Evolutionary conservation across 2,113 vertebrate species (phyloP).

Genomic region (Promerops cafer): DNA sequence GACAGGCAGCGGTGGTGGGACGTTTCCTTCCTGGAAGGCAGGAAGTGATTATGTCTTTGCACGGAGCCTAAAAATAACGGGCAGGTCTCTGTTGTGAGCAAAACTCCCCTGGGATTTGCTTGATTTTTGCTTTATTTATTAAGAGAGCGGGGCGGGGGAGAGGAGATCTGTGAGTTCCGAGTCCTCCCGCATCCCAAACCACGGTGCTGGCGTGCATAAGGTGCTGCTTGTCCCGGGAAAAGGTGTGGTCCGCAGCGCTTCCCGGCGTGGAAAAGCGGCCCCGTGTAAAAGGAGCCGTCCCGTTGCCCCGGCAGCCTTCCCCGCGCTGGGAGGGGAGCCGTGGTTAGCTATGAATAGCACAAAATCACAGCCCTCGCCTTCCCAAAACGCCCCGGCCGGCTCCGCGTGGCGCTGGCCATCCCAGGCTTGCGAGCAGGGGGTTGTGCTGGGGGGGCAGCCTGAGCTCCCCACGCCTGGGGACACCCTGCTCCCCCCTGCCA

Average conservation of each 20-base stretch:
- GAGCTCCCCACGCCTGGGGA: rapidly evolving
- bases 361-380: conserved; percentile 45
- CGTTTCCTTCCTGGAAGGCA: conserved; percentile 62
- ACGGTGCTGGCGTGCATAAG: neutral
- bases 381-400: neutral
- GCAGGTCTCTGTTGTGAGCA: conserved; percentile 4
- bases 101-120: neutral
- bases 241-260: neutral
- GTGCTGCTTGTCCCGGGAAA: neutral
- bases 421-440: neutral
- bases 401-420: neutral
- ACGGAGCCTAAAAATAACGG: conserved; percentile 34
- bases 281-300: neutral
- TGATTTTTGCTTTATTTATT: neutral
- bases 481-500: neutral
- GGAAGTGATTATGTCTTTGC: conserved; percentile 42
- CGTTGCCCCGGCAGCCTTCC: neutral
- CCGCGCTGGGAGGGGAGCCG: neutral
- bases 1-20: neutral
- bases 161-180: neutral
- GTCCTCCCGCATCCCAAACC: rapidly evolving
- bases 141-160: neutral
- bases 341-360: conserved; percentile 52
- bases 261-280: neutral
- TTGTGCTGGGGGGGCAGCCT: neutral